Evolutionary conservation across 2,888 invertebrate genomes (phyloP).

Genomic region (Ditylenchus weischeri): DNA sequence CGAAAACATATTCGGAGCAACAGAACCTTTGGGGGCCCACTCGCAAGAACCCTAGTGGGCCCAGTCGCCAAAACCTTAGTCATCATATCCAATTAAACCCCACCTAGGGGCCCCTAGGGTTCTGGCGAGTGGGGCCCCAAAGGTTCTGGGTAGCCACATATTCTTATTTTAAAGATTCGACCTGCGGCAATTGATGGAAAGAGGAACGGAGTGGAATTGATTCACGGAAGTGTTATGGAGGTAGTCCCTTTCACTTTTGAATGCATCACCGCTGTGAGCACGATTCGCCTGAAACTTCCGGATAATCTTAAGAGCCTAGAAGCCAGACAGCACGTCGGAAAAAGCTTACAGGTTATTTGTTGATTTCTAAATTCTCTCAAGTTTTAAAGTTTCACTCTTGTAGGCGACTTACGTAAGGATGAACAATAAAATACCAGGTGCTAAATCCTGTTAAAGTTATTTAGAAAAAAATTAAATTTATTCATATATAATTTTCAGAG

Average conservation of each 20-base stretch:
- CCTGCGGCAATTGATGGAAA: background rate
- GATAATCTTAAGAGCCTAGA: conserved; percentile 66
- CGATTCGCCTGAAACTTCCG: conserved; percentile 83
- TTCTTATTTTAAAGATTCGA: background rate
- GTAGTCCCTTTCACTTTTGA: conserved; percentile 77
- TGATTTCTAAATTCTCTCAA: background rate
- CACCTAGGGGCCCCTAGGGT: too few species aligned
- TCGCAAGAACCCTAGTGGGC: too few species aligned
- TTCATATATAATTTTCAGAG: conserved; percentile 57
- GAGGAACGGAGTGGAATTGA: too few species aligned
- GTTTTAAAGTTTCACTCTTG: background rate
- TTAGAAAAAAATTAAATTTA: too few species aligned
- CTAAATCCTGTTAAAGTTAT: too few species aligned
- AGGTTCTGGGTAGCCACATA: too few species aligned
- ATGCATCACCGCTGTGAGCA: conserved; percentile 80
- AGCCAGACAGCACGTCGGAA: conserved; percentile 19
- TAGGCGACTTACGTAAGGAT: conserved; percentile 19
- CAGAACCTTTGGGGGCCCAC: too few species aligned
- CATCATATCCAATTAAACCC: too few species aligned
- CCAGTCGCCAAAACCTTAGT: too few species aligned
- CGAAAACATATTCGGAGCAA: too few species aligned
- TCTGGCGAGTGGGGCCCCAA: too few species aligned
- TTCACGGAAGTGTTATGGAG: conserved; percentile 35
- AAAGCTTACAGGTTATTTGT: conserved; percentile 11
- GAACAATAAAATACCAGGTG: conserved; percentile 69